Base-by-base conservation (phyloP, 1,140 invertebrate genomes). In the Caerostris extrusa region DNA sequence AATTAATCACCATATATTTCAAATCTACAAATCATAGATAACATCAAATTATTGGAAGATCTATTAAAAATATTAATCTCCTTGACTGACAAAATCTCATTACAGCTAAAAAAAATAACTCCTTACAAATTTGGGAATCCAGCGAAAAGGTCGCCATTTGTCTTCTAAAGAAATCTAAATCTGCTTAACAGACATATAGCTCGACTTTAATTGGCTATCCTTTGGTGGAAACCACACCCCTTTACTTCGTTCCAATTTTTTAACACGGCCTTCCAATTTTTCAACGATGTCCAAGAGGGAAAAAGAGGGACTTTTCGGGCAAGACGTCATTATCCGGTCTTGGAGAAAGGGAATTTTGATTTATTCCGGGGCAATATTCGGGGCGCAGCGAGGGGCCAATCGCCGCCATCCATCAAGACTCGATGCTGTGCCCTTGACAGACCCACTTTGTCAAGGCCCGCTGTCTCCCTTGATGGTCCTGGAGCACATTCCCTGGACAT, bases 311-410 rank as follows among this genome's bases (percentile, higher is more conserved):
- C 50, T 64, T 34, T 88, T 88, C 57, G 34, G 6, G 50, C 17
- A 88, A 88, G 86, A 88, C 67, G 86, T 88, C 86, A 88, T 88
- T 67, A 85, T 58, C 56, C 83, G 55, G 19, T 60, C 56, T 14
- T n/a, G 86, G 17, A 19, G 34, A 5, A 55, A 34, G 34, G 19
- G 77, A 81, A 5, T 88, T 88, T 88, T 88, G 86, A 88, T 88
- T 88, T 88, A 88, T 88, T 64, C 86, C 53, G 19, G 53, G 55
- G 19, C 50, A 88, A 88, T 88, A 88, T 88, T 67, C 60, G 53
- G 86, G 83, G 83, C 58, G 10, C 34, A 34, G 34, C 61, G 61
- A 64, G 57, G 57, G 82, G 10, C 58, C 19, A 64, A 88, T 88
- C 86, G 64, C 86, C 3, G n/a, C 56, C 83, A 88, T 88, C 86